Percentiles rank a stretch among this genome's conserved stretches.
phyloP scores from a whole-genome alignment of 1,140 invertebrate genomes.

The Camponotus pennsylvanicus region DNA sequence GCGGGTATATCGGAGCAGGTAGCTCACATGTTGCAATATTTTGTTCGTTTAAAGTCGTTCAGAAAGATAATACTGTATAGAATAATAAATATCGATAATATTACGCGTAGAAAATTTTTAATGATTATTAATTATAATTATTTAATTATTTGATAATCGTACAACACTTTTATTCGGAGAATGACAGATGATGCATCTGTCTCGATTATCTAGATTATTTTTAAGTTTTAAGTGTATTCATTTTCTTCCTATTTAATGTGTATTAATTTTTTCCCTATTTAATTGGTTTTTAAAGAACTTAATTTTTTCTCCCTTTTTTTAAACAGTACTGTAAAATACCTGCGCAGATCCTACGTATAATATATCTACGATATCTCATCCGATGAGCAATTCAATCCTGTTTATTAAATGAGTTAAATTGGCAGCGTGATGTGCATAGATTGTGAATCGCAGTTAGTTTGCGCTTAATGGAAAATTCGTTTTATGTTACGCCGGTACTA shows the following conservation, averaged over 20 bases:
- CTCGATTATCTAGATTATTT: too few relatives aligned
- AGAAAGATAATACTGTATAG: too few relatives aligned
- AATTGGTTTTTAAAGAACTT: not conserved
- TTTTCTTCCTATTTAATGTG: too few relatives aligned
- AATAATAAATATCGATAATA: too few relatives aligned
- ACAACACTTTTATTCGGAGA: too few relatives aligned
- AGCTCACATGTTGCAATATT: not conserved
- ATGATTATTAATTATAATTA: too few relatives aligned
- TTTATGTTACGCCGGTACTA: constrained; percentile 60
- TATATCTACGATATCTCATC: not conserved
- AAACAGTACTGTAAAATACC: not conserved
- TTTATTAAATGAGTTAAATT: constrained; percentile 36
- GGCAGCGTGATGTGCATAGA: constrained; percentile 28
- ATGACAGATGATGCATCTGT: too few relatives aligned
- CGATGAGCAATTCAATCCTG: not conserved
- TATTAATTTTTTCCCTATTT: not conserved
- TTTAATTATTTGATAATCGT: too few relatives aligned
- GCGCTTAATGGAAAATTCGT: constrained; percentile 74
- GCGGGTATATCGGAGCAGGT: not conserved
- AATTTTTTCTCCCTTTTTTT: not conserved
- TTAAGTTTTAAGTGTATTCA: too few relatives aligned
- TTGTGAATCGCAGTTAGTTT: constrained; percentile 64
- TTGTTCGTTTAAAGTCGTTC: too few relatives aligned
- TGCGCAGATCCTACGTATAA: not conserved
- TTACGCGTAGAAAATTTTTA: too few relatives aligned